phyloP scores from a whole-genome alignment of 2,113 vertebrate genomes.

The Mustela lutreola region DNA sequence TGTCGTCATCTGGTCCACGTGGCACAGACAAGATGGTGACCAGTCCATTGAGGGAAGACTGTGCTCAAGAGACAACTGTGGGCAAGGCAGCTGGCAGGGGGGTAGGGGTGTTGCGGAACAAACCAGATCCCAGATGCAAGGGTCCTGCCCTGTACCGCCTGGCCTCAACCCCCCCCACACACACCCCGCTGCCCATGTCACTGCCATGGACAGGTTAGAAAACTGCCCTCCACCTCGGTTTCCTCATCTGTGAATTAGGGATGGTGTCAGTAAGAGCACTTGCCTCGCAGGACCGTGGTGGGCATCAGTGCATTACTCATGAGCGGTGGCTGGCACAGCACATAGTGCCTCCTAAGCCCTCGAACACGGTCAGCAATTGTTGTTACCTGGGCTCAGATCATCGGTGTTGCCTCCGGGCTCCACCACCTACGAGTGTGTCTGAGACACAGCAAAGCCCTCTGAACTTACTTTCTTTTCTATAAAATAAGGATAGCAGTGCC shows the following conservation, averaged over 20 bases:
- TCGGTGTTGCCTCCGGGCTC: background rate
- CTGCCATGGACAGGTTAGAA: background rate
- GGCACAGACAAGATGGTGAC: accelerated
- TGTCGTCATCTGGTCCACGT: accelerated
- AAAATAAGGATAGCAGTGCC: background rate
- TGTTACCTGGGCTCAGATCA: background rate
- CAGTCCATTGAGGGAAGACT: accelerated
- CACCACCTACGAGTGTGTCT: background rate
- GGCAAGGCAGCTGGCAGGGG: background rate
- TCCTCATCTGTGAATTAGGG: background rate
- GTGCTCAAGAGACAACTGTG: accelerated
- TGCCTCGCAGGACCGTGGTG: background rate
- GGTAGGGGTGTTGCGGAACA: accelerated
- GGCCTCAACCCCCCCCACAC: background rate
- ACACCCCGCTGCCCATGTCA: accelerated
- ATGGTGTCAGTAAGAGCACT: background rate
- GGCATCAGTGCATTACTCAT: background rate
- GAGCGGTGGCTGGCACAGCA: background rate
- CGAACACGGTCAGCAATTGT: background rate
- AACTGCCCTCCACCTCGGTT: background rate
- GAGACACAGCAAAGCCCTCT: background rate
- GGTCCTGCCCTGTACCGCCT: background rate
- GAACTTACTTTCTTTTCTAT: background rate
- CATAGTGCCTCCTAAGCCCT: background rate
- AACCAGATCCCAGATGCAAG: background rate